Evolutionary conservation across 1,140 invertebrate species (phyloP), one percentile per base, ranked within the genome.

Genomic region (Dysdera silvatica): DNA sequence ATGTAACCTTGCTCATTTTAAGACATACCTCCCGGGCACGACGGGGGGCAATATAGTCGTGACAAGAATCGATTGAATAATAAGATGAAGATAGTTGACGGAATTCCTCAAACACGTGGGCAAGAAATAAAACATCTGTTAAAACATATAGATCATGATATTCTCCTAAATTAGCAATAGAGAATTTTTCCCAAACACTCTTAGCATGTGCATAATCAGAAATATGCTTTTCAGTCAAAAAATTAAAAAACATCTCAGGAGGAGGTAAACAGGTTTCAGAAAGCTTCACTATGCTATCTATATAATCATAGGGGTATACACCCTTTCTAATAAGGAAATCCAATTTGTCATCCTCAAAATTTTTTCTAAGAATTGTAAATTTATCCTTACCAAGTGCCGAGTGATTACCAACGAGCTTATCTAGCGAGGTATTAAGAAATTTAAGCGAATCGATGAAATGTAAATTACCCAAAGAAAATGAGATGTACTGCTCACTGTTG

Each of bases 21-120:
- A 48, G 28, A 5, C 23, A 24, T 18, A 4, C 16, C 23, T 48
- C n/a, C 45, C 45, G 28, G 18, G 54, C 20, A 20, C 20, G n/a
- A 18, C 23, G 16, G n/a, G 7, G 2, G 5, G 18, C 32, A 10
- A 33, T 35, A 14, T 29, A 18, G 20, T 29, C 8, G 23, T 35
- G 32, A n/a, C 20, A 16, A 26, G 0, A 12, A 29, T 58, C 56
- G 2, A 58, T 4, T 20, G 7, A 14, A 56, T 41, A 45, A 12
- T n/a, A 3, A 18, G 53, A 49, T 12, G 49, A 12, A 41, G 16
- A 45, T n/a, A 45, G 51, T 24, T 54, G 33, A 61, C 71, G 40
- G 65, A 71, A 71, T 45, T 67, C 65, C 56, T 71, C 52, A 62
- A 70, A 72, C n/a, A 70, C 41, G 48, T 68, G 63, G 18, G 66